Conservation (phyloP, 2,888 invertebrate species). For the Alloplasta piceator region DNA sequence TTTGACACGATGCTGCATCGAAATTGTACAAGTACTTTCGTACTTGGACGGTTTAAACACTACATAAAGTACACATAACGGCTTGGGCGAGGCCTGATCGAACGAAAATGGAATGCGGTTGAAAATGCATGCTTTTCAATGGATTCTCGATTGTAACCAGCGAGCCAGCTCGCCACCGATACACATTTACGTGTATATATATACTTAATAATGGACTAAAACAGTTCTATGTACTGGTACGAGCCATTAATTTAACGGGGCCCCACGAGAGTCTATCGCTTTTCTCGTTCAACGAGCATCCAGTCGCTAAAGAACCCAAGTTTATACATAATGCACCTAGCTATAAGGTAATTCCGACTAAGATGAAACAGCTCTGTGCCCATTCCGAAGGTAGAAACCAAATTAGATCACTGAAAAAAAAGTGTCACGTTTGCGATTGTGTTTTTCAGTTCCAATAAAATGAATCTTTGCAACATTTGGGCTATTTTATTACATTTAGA, state of each 20-base stretch:
- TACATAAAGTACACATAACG: constrained; percentile 32
- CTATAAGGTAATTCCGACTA: not conserved
- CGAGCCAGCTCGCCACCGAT: not conserved
- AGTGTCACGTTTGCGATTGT: too few relatives aligned
- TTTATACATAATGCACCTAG: constrained; percentile 7
- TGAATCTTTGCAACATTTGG: too few relatives aligned
- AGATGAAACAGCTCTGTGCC: too few relatives aligned
- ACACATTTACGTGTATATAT: constrained; percentile 8
- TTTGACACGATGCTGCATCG: too few relatives aligned
- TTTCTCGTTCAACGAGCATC: constrained; percentile 26
- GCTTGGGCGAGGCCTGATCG: constrained; percentile 64
- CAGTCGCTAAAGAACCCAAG: constrained; percentile 42
- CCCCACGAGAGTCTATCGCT: constrained; percentile 33
- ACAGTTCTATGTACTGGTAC: constrained; percentile 8
- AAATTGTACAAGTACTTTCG: not conserved
- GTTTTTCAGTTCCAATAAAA: too few relatives aligned
- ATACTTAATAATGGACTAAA: not conserved
- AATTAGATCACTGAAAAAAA: too few relatives aligned
- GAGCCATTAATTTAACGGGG: constrained; percentile 63
- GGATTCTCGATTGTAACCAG: constrained; percentile 44
- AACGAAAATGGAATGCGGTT: constrained; percentile 59
- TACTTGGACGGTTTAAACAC: not conserved
- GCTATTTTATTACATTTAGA: too few relatives aligned
- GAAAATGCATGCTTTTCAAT: constrained; percentile 58
- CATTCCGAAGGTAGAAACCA: too few relatives aligned